These are phyloP conservation scores for Acanthosepion lycidas DNA, from an alignment of 2,888 invertebrate genomes.

Conservation along the genomic window DNA sequence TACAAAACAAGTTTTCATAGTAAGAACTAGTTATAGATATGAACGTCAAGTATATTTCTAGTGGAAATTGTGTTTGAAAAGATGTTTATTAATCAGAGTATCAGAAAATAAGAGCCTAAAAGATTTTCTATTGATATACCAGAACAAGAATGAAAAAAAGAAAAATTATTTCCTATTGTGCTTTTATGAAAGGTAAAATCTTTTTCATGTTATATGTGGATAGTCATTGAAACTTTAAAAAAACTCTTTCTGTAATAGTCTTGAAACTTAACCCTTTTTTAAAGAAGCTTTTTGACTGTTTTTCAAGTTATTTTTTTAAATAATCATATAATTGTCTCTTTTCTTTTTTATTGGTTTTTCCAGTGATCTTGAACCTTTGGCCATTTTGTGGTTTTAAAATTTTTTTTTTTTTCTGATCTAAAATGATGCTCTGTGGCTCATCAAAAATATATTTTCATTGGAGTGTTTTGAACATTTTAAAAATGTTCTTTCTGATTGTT, in stretches of 20 bases:
- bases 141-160: neutral
- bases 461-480: neutral
- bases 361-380: neutral
- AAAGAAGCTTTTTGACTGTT: neutral
- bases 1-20: too few relatives aligned
- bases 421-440: neutral
- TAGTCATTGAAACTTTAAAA: constrained; percentile 11
- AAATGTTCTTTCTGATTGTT: neutral
- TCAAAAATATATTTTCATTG: neutral
- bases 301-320: neutral
- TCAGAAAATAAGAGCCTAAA: neutral
- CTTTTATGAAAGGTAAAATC: neutral
- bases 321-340: neutral
- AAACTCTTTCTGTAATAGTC: neutral
- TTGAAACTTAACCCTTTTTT: neutral
- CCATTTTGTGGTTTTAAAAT: neutral
- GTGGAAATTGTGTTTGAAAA: neutral
- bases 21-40: neutral
- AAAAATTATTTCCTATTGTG: neutral
- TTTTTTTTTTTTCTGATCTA: neutral
- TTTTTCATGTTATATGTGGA: neutral
- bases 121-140: neutral
- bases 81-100: neutral
- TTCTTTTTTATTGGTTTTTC: neutral
- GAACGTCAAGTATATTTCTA: neutral